A percentile compares a stretch with the other conserved stretches of the same genome.
Evolutionary conservation across 2,888 invertebrate species (phyloP).

Genomic region (Sphaerophoria rueppellii): DNA sequence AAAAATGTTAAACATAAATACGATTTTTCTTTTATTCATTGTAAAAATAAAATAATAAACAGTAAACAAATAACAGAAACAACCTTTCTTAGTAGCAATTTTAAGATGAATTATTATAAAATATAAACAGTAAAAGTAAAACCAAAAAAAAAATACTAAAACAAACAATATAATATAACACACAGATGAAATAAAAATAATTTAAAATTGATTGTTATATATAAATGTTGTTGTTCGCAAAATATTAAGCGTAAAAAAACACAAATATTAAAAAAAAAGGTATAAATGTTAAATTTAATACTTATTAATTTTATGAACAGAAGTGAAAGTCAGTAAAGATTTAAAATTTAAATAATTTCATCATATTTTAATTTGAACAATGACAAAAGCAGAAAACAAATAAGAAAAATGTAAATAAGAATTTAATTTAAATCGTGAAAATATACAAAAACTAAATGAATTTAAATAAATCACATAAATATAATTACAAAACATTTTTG

Average conservation of each 20-base stretch:
- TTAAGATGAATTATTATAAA: slow-evolving; percentile 18
- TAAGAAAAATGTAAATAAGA: slow-evolving; percentile 51
- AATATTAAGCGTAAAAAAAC: slow-evolving; percentile 24
- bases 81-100: slow-evolving; percentile 1
- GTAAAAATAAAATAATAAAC: slow-evolving; percentile 20
- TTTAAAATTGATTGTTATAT: slow-evolving; percentile 46
- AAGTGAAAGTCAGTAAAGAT: slow-evolving; percentile 32
- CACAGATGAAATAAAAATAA: slow-evolving; percentile 34
- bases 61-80: neutral
- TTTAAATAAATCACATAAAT: slow-evolving; percentile 71
- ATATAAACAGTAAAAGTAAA: neutral
- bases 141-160: slow-evolving; percentile 15
- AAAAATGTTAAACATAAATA: slow-evolving; percentile 9
- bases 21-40: slow-evolving; percentile 13
- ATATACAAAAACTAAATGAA: slow-evolving; percentile 60
- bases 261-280: slow-evolving; percentile 18
- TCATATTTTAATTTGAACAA: slow-evolving; percentile 47
- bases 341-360: slow-evolving; percentile 19
- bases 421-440: slow-evolving; percentile 53
- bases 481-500: slow-evolving; percentile 28
- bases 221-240: slow-evolving; percentile 56
- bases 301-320: slow-evolving; percentile 25
- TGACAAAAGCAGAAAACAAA: slow-evolving; percentile 20
- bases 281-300: slow-evolving; percentile 46
- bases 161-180: slow-evolving; percentile 9